These are phyloP conservation scores for Myotis yumanensis DNA, from an alignment of 2,113 vertebrate genomes.

Conservation along the genomic window DNA sequence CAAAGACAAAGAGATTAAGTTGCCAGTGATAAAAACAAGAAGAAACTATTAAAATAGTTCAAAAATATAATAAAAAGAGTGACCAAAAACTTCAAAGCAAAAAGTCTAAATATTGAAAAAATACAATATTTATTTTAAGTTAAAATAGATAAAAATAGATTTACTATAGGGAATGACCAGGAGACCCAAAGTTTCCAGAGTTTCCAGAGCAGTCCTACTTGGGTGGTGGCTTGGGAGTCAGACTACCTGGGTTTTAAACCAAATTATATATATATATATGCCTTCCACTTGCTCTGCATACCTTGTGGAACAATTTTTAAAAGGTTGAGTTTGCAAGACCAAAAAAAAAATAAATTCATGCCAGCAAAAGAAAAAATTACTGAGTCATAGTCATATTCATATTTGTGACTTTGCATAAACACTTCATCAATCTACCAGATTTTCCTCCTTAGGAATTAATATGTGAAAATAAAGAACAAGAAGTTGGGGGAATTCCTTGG, in stretches of 20 bases:
- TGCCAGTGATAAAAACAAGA: neutral
- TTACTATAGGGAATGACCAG: neutral
- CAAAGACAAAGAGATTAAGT: neutral
- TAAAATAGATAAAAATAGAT: neutral
- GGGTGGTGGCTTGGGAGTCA: neutral
- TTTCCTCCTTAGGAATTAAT: conserved; percentile 29
- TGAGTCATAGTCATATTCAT: neutral
- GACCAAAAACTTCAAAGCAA: neutral
- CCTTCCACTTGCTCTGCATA: neutral
- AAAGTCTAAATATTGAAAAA: neutral
- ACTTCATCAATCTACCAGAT: neutral
- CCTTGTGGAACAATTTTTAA: neutral
- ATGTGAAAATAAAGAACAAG: neutral
- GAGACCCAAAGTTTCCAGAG: neutral
- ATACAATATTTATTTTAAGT: neutral
- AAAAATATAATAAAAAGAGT: neutral
- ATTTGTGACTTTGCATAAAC: neutral
- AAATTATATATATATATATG: neutral
- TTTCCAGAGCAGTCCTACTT: neutral
- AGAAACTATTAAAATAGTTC: neutral
- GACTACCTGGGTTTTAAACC: neutral
- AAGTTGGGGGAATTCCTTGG: neutral
- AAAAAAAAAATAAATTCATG: neutral
- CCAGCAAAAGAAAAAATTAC: neutral
- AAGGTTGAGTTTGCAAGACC: neutral